phyloP scores from a whole-genome alignment of 35 echinoderm and acorn worm genomes.

The Holothuria glaberrima region DNA sequence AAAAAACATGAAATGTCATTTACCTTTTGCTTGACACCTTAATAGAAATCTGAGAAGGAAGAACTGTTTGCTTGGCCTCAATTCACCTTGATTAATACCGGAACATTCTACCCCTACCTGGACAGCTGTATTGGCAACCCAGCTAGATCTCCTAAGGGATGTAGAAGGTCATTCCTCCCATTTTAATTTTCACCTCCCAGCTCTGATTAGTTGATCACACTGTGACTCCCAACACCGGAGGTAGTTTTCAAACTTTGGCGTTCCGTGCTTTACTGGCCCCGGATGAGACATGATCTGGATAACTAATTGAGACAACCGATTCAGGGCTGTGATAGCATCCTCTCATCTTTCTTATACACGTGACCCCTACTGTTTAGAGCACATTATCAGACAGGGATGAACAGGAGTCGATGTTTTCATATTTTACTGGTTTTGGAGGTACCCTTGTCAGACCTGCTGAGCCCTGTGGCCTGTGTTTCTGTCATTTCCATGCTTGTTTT shows the following conservation, averaged over 20 bases:
- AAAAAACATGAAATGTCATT: too few relatives aligned
- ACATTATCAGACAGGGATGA: too few relatives aligned
- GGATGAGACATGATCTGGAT: not conserved
- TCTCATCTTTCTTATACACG: not conserved
- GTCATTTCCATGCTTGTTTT: not conserved
- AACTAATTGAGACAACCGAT: not conserved
- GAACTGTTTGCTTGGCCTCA: conserved; percentile 34
- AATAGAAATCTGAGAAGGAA: not conserved
- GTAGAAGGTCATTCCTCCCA: not conserved
- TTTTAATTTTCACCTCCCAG: not conserved
- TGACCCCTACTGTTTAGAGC: too few relatives aligned
- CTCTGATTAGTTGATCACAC: conserved; percentile 14
- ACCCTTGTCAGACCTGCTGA: too few relatives aligned
- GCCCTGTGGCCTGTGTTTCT: too few relatives aligned
- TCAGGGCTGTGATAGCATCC: not conserved
- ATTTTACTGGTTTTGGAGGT: too few relatives aligned
- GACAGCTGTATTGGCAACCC: not conserved
- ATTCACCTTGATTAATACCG: conserved; percentile 19
- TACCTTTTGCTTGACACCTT: too few relatives aligned
- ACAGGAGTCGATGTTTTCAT: too few relatives aligned
- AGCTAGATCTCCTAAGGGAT: not conserved
- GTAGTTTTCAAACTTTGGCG: not conserved
- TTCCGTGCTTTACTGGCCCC: not conserved
- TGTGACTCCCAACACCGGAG: conserved; percentile 11
- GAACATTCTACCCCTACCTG: not conserved